Percentiles rank a stretch among this genome's conserved stretches.
Evolutionary conservation across 2,113 vertebrate species (phyloP).

Genomic region (Toxotes chatareus): DNA sequence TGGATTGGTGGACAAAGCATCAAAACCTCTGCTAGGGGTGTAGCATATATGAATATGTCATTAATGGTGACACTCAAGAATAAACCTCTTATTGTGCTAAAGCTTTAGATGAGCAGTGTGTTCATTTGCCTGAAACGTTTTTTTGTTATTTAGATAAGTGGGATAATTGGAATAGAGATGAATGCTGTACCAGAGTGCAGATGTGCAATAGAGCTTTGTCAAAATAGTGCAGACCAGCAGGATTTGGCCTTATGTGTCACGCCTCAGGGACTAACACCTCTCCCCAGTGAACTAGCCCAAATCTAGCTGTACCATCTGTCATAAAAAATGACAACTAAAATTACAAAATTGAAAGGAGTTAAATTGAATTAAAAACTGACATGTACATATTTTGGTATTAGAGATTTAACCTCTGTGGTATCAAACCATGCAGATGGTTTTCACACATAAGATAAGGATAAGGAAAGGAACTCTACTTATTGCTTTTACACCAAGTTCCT

Average conservation of each 20-base stretch:
- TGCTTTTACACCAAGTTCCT: not conserved
- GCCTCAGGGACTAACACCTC: conserved; percentile 1
- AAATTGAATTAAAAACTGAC: not conserved
- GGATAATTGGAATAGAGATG: conserved; percentile 65
- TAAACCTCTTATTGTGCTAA: conserved; percentile 64
- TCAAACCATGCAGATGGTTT: not conserved
- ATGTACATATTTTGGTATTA: not conserved
- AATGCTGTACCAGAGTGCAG: conserved; percentile 56
- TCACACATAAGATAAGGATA: not conserved
- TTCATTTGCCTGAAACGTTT: conserved; percentile 63
- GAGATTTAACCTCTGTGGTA: not conserved
- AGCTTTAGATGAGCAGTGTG: conserved; percentile 66
- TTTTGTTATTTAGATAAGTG: conserved; percentile 79
- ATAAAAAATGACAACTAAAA: not conserved
- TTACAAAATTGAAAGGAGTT: not conserved
- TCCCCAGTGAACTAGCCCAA: not conserved
- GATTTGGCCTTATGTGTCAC: conserved; percentile 35
- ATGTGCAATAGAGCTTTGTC: conserved; percentile 47
- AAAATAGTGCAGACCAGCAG: conserved; percentile 42
- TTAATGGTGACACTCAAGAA: conserved; percentile 76
- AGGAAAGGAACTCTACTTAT: not conserved
- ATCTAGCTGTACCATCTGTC: not conserved
- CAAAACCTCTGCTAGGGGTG: conserved; percentile 67
- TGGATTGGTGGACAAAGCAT: conserved; percentile 79
- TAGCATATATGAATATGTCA: conserved; percentile 77